Percentiles rank a stretch among this genome's conserved stretches.
phyloP scores from a whole-genome alignment of 2,888 invertebrate species.

The Atethmia centrago region DNA sequence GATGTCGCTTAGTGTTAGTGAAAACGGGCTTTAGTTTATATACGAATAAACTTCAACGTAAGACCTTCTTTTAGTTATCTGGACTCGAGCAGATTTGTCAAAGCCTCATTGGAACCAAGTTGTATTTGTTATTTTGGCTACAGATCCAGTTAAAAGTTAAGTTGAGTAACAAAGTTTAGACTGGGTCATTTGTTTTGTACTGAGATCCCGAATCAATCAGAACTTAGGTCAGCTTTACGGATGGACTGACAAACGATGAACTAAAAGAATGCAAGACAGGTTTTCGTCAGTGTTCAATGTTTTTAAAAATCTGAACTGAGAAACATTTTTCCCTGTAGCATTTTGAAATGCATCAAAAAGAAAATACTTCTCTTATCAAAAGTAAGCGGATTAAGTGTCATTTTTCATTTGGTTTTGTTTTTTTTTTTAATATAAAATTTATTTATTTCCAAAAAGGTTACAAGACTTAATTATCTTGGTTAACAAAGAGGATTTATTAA shows the following conservation, averaged over 20 bases:
- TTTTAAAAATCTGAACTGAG: not conserved
- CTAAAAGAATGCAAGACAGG: constrained; percentile 7
- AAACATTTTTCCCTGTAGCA: not conserved
- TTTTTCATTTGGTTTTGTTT: not conserved
- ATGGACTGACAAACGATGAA: constrained; percentile 7
- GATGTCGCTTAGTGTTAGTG: not conserved
- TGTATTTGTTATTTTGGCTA: constrained; percentile 43
- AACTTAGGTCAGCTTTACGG: constrained; percentile 14
- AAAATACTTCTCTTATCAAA: constrained; percentile 8
- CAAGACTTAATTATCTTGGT: no score
- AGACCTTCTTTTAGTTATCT: constrained; percentile 25
- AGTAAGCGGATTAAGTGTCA: constrained; percentile 4
- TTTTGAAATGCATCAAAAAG: not conserved
- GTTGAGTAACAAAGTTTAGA: constrained; percentile 39
- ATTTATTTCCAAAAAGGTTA: no score
- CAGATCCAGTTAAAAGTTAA: constrained; percentile 30
- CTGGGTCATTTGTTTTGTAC: constrained; percentile 20
- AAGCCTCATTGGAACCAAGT: constrained; percentile 29
- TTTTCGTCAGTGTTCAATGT: not conserved
- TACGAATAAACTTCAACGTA: constrained; percentile 23
- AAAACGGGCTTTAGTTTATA: not conserved
- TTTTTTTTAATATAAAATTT: no score
- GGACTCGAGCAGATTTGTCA: constrained; percentile 33
- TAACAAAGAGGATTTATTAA: no score
- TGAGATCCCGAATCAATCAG: constrained; percentile 32